phyloP scores from a whole-genome alignment of 1,140 invertebrate genomes.

The Heliconius eleuchia region DNA sequence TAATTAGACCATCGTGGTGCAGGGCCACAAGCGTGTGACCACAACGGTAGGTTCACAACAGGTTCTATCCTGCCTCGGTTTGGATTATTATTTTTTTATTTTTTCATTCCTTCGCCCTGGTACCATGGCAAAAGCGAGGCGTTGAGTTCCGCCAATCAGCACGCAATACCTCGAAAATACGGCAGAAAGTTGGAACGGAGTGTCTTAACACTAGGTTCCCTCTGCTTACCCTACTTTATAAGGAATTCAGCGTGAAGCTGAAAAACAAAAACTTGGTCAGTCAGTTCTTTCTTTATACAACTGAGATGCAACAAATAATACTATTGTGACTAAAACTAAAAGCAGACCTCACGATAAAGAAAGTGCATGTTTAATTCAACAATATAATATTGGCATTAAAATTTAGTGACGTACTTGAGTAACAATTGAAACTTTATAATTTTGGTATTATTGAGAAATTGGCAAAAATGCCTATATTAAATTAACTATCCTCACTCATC shows the following conservation, averaged over 20 bases:
- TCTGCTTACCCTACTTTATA: not conserved
- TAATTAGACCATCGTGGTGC: too few species aligned
- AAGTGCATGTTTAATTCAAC: conserved; percentile 7
- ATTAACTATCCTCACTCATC: not conserved
- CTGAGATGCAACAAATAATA: too few species aligned
- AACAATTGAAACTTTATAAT: not conserved
- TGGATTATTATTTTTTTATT: too few species aligned
- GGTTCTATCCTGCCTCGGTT: too few species aligned
- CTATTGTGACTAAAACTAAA: not conserved
- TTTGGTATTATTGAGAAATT: not conserved
- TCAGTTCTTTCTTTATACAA: not conserved
- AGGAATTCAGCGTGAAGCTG: not conserved
- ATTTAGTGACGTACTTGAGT: not conserved
- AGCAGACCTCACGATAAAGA: not conserved
- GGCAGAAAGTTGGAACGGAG: too few species aligned
- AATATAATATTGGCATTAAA: not conserved
- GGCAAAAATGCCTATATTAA: not conserved
- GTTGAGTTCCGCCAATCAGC: too few species aligned
- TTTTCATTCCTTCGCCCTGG: too few species aligned
- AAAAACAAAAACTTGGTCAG: not conserved
- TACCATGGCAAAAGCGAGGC: too few species aligned
- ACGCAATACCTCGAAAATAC: too few species aligned
- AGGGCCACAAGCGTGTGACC: too few species aligned
- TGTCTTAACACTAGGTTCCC: too few species aligned
- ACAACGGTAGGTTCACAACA: too few species aligned